Conservation (phyloP, 2,888 invertebrate species). For the Chaetogeoica ovagalla region DNA sequence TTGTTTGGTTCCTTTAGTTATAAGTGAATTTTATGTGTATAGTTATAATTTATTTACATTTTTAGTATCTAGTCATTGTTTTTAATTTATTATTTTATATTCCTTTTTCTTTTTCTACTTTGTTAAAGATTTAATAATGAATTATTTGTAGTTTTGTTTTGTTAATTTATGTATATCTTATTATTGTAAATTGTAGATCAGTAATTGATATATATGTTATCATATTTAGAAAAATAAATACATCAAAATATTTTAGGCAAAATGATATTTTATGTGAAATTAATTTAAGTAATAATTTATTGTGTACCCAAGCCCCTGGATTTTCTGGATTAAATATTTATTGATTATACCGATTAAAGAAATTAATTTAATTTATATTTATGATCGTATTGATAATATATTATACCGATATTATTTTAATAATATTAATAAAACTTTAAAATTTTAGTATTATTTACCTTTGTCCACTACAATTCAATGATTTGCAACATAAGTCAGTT, state of each 20-base stretch:
- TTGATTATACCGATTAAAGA: neutral
- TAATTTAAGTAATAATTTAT: neutral
- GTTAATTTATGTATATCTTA: neutral
- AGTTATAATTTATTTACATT: slow-evolving; percentile 12
- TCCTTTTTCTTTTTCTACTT: neutral
- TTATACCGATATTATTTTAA: too few species aligned
- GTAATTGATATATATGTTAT: neutral
- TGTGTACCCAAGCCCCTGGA: too few species aligned
- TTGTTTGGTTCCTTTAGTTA: slow-evolving; percentile 41
- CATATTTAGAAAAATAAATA: neutral
- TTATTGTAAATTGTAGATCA: neutral
- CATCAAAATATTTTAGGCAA: neutral
- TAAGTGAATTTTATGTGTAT: slow-evolving; percentile 1
- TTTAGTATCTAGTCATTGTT: slow-evolving; percentile 39
- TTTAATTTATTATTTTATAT: slow-evolving; percentile 18
- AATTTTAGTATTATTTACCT: neutral
- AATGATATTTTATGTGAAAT: neutral
- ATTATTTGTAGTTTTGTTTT: neutral
- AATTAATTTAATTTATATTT: neutral
- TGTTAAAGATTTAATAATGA: neutral
- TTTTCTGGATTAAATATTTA: neutral
- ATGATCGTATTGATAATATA: too few species aligned
- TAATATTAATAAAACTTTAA: too few species aligned
- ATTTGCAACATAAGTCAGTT: neutral
- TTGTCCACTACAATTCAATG: neutral